Evolutionary conservation across 1,140 invertebrate species (phyloP).

Genomic region (Aphelenchoides fujianensis): DNA sequence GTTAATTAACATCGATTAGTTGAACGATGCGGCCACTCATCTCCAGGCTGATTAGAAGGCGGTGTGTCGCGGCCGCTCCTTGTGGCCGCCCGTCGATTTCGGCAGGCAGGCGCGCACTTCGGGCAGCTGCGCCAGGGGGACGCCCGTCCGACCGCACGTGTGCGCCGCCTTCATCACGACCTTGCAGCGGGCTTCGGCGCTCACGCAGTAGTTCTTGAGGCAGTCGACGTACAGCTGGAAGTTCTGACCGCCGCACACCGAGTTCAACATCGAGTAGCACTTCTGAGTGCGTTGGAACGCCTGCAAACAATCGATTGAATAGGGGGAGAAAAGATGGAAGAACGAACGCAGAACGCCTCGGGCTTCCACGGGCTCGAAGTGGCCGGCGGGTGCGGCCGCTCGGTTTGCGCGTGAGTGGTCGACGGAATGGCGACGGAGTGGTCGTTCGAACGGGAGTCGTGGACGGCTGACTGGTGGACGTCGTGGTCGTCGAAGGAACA

Average conservation of each 20-base stretch:
- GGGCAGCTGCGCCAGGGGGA: background rate
- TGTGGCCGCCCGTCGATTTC: background rate
- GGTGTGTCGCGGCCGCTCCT: too few species aligned
- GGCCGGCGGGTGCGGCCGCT: background rate
- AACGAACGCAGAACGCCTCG: background rate
- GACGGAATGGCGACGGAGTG: background rate
- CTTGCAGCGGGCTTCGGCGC: conserved; percentile 7
- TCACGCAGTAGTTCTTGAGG: background rate
- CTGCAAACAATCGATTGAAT: conserved; percentile 5
- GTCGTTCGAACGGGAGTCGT: background rate
- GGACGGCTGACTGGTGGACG: background rate
- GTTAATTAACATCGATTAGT: background rate
- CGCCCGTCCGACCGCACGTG: background rate
- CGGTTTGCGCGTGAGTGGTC: too few species aligned
- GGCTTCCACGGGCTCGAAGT: background rate
- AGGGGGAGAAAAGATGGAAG: background rate
- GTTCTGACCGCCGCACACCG: background rate
- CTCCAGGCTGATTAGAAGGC: too few species aligned
- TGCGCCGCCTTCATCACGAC: background rate
- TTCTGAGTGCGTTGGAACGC: background rate
- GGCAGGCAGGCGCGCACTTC: background rate
- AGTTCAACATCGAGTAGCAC: background rate
- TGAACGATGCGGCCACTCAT: background rate
- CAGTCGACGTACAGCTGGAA: background rate
- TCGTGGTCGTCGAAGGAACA: background rate